Base-by-base conservation (phyloP, 2,797 vertebrate genomes). In the Chiroxiphia lanceolata region DNA sequence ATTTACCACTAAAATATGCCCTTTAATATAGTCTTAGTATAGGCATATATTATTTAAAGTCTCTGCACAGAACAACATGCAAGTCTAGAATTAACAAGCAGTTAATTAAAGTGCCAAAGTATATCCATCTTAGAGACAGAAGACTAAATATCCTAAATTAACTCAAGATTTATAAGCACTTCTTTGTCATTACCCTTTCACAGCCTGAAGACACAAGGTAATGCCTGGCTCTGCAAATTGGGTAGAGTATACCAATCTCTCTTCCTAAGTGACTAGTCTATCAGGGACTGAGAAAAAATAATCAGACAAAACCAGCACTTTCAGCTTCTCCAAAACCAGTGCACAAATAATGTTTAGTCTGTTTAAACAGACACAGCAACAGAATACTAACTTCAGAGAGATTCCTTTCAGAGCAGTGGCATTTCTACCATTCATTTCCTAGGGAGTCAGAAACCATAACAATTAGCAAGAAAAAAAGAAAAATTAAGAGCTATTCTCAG, bases 81-180 rank as follows among this genome's bases (percentile, higher is more conserved):
- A 63, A 72, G 54, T 71, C 70, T 79, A 47, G 76, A 85, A 96
- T 82, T 92, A 94, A 88, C 47, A 93, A 84, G 79, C 48, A 44
- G 33, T 90, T 84, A 71, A 67, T 76, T 87, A 78, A 92, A 94
- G 84, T 53, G 78, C n/a, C 63, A 65, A 88, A 93, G 68, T 60
- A 76, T 29, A 89, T 54, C 72, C n/a, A 89, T 54, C 89, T 95
- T 94, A 89, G n/a, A 75, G 47, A 71, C 83, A 79, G 71, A 93
- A 92, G 48, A 95, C 69, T 96, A 93, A 95, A 81, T 86, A 59
- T 87, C 70, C 72, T 83, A 91, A 80, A 79, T 81, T 93, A 93
- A 94, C 80, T 94, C 61, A 78, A 87, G 94, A 94, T 93, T 94
- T 90, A 91, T 84, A 90, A 89, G 42, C 65, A 64, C 77, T 81